Conservation (phyloP, 2,888 invertebrate species). For the Oeneis ivallda region DNA sequence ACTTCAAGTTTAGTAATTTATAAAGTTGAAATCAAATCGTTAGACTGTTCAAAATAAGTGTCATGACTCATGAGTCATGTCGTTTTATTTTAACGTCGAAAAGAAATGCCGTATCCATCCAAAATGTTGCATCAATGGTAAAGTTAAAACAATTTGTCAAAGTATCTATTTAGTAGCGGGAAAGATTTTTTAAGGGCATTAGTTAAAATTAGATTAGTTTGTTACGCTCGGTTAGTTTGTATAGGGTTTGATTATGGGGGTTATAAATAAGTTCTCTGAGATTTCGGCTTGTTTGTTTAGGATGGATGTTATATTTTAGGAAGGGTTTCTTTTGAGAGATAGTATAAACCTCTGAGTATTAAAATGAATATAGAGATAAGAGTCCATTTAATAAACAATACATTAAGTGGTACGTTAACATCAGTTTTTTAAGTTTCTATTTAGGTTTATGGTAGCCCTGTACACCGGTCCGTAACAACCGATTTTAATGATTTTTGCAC, state of each 20-base stretch:
- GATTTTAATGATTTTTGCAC: too few species aligned
- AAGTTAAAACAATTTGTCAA: constrained; percentile 11
- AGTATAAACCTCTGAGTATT: too few species aligned
- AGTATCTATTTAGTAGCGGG: not conserved
- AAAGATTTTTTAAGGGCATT: constrained; percentile 9
- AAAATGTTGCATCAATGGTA: not conserved
- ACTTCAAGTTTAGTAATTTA: too few species aligned
- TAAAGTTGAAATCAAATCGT: too few species aligned
- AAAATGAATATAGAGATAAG: too few species aligned
- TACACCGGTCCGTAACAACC: too few species aligned
- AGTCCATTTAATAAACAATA: too few species aligned
- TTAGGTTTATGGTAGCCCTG: too few species aligned
- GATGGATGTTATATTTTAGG: constrained; percentile 7
- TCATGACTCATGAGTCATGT: too few species aligned
- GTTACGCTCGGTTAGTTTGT: constrained; percentile 11
- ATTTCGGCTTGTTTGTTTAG: constrained; percentile 25
- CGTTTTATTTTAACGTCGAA: not conserved
- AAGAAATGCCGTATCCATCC: constrained; percentile 2
- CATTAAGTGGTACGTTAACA: too few species aligned
- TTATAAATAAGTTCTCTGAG: constrained; percentile 22
- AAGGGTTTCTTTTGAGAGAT: not conserved
- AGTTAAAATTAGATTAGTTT: constrained; percentile 25
- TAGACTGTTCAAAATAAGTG: not conserved
- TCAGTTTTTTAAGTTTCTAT: too few species aligned
- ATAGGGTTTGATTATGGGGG: constrained; percentile 10